These are phyloP conservation scores for Thomomys bottae DNA, from an alignment of 2,113 vertebrate species.

Conservation along the genomic window DNA sequence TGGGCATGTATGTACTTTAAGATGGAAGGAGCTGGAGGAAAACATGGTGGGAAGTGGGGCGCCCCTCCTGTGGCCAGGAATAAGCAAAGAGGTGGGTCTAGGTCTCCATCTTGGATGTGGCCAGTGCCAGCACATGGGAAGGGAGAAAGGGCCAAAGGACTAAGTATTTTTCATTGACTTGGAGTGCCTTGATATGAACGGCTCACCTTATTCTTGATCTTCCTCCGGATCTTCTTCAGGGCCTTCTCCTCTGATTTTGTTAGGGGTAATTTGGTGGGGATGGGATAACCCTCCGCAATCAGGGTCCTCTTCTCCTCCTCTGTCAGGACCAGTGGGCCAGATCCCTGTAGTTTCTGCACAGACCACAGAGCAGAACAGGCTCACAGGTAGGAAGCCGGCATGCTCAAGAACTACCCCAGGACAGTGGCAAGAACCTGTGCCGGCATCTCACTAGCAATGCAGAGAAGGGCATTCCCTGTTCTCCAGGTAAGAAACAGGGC, in stretches of 20 bases:
- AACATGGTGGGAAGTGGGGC: not conserved
- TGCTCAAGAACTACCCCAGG: not conserved
- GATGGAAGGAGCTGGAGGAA: not conserved
- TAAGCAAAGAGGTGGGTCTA: not conserved
- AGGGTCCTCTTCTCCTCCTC: slow-evolving; percentile 98
- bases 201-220: slow-evolving; percentile 97
- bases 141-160: rapidly evolving
- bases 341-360: slow-evolving; percentile 93
- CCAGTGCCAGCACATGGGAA: not conserved
- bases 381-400: not conserved
- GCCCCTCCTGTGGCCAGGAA: too few relatives aligned
- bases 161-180: rapidly evolving
- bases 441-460: not conserved
- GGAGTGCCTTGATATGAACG: not conserved
- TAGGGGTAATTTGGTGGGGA: slow-evolving; percentile 96
- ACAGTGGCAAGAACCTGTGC: rapidly evolving
- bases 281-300: slow-evolving; percentile 97
- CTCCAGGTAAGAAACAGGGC: not conserved
- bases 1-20: rapidly evolving
- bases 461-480: not conserved
- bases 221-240: slow-evolving; percentile 98
- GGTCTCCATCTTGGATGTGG: not conserved
- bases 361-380: not conserved
- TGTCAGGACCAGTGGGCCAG: slow-evolving; percentile 94
- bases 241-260: slow-evolving; percentile 98